Evolutionary conservation across 2,113 vertebrate species (phyloP).

Genomic region (Pionites leucogaster): DNA sequence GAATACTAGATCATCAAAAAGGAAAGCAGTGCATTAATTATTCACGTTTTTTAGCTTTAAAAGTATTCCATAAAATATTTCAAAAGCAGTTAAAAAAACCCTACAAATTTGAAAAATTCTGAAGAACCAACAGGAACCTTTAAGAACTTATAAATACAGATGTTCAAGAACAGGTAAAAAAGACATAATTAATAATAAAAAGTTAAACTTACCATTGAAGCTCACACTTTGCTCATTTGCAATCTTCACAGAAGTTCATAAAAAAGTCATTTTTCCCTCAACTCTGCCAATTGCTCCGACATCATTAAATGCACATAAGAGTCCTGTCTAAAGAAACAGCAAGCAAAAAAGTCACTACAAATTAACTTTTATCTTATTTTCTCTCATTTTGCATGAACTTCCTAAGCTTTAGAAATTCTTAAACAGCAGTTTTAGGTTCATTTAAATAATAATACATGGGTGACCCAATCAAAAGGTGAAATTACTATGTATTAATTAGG

Average conservation of each 20-base stretch:
- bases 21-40: background rate
- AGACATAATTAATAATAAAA: background rate
- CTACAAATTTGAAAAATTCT: background rate
- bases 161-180: background rate
- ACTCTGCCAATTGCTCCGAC: background rate
- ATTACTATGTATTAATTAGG: background rate
- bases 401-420: background rate
- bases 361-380: background rate
- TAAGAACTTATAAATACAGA: background rate
- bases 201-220: slow-evolving; percentile 35
- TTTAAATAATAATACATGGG: background rate
- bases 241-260: background rate
- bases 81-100: background rate
- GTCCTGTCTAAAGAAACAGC: background rate
- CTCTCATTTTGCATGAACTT: background rate
- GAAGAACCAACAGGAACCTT: background rate
- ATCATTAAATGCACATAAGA: background rate
- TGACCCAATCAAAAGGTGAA: background rate
- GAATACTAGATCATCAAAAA: background rate
- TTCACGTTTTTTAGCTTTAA: background rate
- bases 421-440: background rate
- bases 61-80: background rate
- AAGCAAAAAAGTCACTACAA: background rate
- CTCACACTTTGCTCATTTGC: background rate
- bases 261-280: background rate